Percentiles rank a stretch among this genome's conserved stretches.
Conservation (phyloP, 23 tunicate species). For the Halocynthia roretzi region DNA sequence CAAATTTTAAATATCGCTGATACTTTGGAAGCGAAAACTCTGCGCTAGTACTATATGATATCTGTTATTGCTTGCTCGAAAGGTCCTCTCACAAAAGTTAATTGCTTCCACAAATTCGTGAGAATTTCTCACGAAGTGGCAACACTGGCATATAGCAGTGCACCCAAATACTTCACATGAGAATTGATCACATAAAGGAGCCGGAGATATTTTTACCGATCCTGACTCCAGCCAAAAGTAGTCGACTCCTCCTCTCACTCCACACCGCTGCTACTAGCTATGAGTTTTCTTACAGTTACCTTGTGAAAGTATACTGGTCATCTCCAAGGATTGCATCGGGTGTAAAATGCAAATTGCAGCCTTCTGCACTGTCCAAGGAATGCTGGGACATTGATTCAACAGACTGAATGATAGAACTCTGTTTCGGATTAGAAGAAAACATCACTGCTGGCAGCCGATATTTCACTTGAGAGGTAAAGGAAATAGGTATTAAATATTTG, state of each 20-base stretch:
- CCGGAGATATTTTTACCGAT: too few species aligned
- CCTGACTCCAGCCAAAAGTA: not conserved
- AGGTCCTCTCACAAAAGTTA: too few species aligned
- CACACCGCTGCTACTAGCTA: not conserved
- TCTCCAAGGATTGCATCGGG: conserved; percentile 68
- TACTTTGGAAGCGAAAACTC: too few species aligned
- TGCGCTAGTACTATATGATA: too few species aligned
- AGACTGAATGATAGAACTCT: conserved; percentile 49
- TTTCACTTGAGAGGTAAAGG: conserved; percentile 36
- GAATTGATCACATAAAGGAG: too few species aligned
- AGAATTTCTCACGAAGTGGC: too few species aligned
- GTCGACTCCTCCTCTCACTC: not conserved
- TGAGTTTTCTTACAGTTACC: conserved; percentile 15
- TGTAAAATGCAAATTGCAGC: conserved; percentile 70
- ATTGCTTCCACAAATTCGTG: too few species aligned
- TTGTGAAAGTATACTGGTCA: conserved; percentile 89
- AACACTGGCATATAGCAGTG: too few species aligned
- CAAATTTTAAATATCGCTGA: too few species aligned
- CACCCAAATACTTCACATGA: too few species aligned
- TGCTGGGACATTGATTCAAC: conserved; percentile 54
- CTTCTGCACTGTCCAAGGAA: conserved; percentile 71
- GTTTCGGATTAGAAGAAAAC: conserved; percentile 71
- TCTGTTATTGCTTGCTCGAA: too few species aligned
- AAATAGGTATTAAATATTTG: too few species aligned
- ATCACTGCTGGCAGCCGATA: conserved; percentile 79